Conservation (phyloP, 1,140 invertebrate genomes). For the Chironomus tepperi region DNA sequence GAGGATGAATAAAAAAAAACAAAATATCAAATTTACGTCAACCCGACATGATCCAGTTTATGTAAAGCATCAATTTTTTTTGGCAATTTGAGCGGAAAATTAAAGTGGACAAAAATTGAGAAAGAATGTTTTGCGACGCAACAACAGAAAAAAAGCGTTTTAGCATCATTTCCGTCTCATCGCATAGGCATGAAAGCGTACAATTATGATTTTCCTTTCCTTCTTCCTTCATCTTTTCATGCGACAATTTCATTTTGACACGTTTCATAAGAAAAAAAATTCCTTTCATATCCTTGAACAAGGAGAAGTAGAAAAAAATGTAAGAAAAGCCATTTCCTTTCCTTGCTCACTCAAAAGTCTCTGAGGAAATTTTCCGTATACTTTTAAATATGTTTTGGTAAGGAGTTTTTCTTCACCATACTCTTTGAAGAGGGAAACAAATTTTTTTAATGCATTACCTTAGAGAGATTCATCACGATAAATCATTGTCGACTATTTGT, state of each 20-base stretch:
- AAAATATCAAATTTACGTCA: constrained; percentile 9
- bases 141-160: not conserved
- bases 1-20: not conserved
- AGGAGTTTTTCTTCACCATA: not conserved
- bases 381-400: no score
- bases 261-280: not conserved
- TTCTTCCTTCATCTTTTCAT: not conserved
- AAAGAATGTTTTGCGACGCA: not conserved
- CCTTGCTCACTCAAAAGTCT: no score
- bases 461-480: not conserved
- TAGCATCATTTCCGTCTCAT: constrained; percentile 12
- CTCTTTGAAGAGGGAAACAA: not conserved
- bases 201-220: no score
- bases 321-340: no score
- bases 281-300: no score
- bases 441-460: not conserved
- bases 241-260: not conserved
- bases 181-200: not conserved
- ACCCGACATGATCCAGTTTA: not conserved
- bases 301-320: no score
- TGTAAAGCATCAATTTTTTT: not conserved
- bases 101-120: constrained; percentile 13
- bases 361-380: no score
- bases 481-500: not conserved
- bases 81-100: constrained; percentile 1